These are phyloP conservation scores for Cataglyphis altisquamis DNA, from an alignment of 2,888 invertebrate species.

Conservation along the genomic window DNA sequence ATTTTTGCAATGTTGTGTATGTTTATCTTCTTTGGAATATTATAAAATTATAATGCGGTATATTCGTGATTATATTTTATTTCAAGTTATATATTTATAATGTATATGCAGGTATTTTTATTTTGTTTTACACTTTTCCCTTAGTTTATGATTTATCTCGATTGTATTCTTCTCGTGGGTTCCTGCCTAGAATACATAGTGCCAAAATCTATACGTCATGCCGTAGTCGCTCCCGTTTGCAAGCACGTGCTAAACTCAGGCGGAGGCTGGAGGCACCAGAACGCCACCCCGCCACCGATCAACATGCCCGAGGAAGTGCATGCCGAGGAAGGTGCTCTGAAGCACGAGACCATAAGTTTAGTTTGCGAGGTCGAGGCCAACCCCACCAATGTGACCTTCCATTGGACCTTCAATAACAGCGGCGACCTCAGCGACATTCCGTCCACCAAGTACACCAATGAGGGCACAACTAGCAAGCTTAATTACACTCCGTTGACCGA, in stretches of 20 bases:
- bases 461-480: slow-evolving; percentile 91
- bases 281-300: slow-evolving; percentile 76
- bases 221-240: slow-evolving; percentile 83
- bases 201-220: slow-evolving; percentile 44
- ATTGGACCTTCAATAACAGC: slow-evolving; percentile 96
- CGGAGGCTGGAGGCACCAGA: slow-evolving; percentile 71
- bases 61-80: background rate
- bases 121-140: background rate
- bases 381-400: slow-evolving; percentile 93
- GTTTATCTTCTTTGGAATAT: background rate
- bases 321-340: slow-evolving; percentile 89
- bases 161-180: slow-evolving; percentile 18
- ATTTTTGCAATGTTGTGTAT: background rate
- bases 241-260: slow-evolving; percentile 79
- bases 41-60: background rate
- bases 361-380: slow-evolving; percentile 96
- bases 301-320: slow-evolving; percentile 92
- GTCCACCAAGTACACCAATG: slow-evolving; percentile 88
- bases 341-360: slow-evolving; percentile 94
- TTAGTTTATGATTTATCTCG: background rate
- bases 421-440: slow-evolving; percentile 94
- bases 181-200: slow-evolving; percentile 16
- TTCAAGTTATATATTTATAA: background rate
- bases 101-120: background rate
- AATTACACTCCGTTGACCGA: slow-evolving; percentile 95